These are phyloP conservation scores for Caenorhabditis japonica DNA, from an alignment of 2,888 invertebrate species.

Conservation along the genomic window DNA sequence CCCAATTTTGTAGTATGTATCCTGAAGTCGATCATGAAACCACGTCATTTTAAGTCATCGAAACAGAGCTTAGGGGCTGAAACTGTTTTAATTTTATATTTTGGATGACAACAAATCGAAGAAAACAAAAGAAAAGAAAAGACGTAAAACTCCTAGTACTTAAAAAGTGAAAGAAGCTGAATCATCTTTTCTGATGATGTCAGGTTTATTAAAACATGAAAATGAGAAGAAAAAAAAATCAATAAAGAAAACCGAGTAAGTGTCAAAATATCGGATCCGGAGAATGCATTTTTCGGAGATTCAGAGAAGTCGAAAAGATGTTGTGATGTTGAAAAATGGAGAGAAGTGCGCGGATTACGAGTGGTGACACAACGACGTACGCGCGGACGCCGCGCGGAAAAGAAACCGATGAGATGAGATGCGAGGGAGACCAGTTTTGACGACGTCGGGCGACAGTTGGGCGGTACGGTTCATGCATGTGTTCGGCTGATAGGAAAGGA, in stretches of 20 bases:
- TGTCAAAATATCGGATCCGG: conserved; percentile 25
- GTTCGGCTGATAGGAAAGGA: conserved; percentile 8
- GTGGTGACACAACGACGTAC: conserved; percentile 36
- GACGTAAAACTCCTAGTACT: too few relatives aligned
- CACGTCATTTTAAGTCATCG: conserved; percentile 45
- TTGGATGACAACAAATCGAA: conserved; percentile 6
- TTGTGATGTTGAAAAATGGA: conserved; percentile 19
- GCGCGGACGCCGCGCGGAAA: conserved; percentile 29
- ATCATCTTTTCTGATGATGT: conserved; percentile 19
- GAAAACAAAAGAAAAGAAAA: too few relatives aligned
- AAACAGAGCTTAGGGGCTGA: conserved; percentile 7
- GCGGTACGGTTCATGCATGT: conserved; percentile 14
- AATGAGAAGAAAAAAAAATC: conserved; percentile 7
- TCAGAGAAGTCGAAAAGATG: conserved; percentile 26
- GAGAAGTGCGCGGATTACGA: conserved; percentile 43
- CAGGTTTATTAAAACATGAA: not conserved
- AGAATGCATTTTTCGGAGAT: conserved; percentile 28
- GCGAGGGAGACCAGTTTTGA: conserved; percentile 43
- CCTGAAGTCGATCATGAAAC: conserved; percentile 50
- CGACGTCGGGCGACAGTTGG: conserved; percentile 2
- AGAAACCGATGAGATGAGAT: too few relatives aligned
- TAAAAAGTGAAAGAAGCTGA: conserved; percentile 7
- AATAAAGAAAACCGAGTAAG: conserved; percentile 13
- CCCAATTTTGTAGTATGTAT: conserved; percentile 68
- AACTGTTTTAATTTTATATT: conserved; percentile 3